Evolutionary conservation across 2,888 invertebrate species (phyloP).

Genomic region (Ashinkailepas kermadecensis): DNA sequence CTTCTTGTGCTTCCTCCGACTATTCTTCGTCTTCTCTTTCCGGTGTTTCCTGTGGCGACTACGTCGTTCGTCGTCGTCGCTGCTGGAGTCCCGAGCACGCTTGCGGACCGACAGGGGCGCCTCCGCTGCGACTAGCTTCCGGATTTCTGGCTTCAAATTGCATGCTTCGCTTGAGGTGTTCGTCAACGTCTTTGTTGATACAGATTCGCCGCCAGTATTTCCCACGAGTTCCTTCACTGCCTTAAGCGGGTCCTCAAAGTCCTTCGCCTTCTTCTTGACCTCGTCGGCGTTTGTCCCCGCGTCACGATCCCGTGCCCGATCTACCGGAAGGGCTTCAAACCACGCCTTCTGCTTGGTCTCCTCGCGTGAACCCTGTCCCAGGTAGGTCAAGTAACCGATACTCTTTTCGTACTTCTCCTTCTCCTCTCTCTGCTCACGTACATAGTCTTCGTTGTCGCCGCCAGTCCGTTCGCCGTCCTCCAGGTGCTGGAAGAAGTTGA

Average conservation of each 20-base stretch:
- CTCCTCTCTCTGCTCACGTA: conserved; percentile 80
- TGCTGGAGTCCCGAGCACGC: background rate
- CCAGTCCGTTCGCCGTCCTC: conserved; percentile 61
- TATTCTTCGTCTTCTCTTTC: conserved; percentile 29
- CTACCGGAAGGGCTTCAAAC: conserved; percentile 34
- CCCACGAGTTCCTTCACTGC: background rate
- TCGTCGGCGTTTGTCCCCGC: conserved; percentile 40
- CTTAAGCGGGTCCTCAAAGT: conserved; percentile 44
- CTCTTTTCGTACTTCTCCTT: conserved; percentile 95
- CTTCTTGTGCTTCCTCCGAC: conserved; percentile 4
- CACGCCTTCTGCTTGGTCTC: conserved; percentile 31
- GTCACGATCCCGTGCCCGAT: conserved; percentile 37
- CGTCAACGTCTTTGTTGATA: no score
- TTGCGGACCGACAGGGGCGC: no score
- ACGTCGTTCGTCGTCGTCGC: background rate
- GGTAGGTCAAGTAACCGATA: conserved; percentile 89
- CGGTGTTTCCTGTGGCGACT: conserved; percentile 33
- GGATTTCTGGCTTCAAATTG: no score
- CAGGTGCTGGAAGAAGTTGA: conserved; percentile 79
- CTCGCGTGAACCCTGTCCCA: conserved; percentile 61
- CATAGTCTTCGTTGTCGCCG: conserved; percentile 74
- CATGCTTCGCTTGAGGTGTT: no score
- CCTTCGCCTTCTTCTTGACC: conserved; percentile 43
- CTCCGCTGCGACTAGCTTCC: no score
- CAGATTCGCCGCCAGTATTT: no score